A percentile compares a stretch with the other conserved stretches of the same genome.
Evolutionary conservation across 1,140 invertebrate species (phyloP).

Genomic region (Riptortus pedestris): DNA sequence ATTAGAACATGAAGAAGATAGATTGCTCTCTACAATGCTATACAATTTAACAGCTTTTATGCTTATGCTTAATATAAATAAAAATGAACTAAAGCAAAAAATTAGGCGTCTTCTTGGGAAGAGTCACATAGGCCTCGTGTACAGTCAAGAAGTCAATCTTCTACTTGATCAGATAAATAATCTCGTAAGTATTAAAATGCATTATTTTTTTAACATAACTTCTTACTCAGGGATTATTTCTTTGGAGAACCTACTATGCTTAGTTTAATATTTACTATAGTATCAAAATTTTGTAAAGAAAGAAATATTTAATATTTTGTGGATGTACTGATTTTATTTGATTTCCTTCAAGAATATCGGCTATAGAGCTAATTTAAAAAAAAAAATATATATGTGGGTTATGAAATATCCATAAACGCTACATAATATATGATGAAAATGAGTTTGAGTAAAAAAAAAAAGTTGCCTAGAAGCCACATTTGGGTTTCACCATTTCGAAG

Average conservation of each 20-base stretch:
- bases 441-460: too few relatives aligned
- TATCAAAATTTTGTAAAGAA: too few relatives aligned
- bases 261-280: too few relatives aligned
- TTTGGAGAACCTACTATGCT: background rate
- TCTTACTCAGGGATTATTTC: background rate
- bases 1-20: conserved; percentile 95
- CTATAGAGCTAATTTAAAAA: too few relatives aligned
- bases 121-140: conserved; percentile 94
- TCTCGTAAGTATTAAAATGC: conserved; percentile 58
- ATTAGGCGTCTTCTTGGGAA: conserved; percentile 89
- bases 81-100: conserved; percentile 81
- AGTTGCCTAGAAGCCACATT: too few relatives aligned
- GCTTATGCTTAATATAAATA: conserved; percentile 84
- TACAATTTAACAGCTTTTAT: conserved; percentile 95
- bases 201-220: background rate
- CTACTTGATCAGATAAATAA: conserved; percentile 90
- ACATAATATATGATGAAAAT: too few relatives aligned
- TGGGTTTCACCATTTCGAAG: too few relatives aligned
- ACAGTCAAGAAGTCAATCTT: conserved; percentile 95
- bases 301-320: too few relatives aligned
- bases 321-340: too few relatives aligned
- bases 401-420: too few relatives aligned
- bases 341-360: too few relatives aligned
- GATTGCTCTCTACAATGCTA: conserved; percentile 85
- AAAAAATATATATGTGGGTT: too few relatives aligned